Percentiles rank a stretch among this genome's conserved stretches.
Conservation (phyloP, 2,797 vertebrate species). For the Arctocebus calabarensis region DNA sequence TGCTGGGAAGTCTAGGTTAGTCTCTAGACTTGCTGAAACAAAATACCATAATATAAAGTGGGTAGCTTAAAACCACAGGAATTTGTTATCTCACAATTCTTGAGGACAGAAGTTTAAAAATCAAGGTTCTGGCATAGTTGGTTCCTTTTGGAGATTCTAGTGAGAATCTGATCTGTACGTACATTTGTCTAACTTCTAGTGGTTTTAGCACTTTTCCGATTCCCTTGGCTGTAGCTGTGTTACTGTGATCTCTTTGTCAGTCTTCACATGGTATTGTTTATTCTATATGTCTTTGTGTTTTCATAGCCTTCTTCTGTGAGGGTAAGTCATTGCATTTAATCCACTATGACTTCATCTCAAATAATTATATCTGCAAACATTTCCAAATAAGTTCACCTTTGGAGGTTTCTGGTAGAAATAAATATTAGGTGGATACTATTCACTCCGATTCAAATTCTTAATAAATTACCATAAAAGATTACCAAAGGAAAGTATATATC, state of each 20-base stretch:
- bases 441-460: not conserved
- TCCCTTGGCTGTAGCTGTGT: not conserved
- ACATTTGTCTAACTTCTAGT: not conserved
- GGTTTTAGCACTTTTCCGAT: not conserved
- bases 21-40: not conserved
- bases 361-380: not conserved
- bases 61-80: not conserved
- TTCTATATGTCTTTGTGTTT: not conserved
- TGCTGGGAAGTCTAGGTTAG: not conserved
- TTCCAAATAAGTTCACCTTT: not conserved
- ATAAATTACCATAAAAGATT: not conserved
- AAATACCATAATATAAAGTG: not conserved
- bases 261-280: not conserved
- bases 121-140: not conserved
- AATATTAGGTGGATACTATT: not conserved
- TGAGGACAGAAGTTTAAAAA: not conserved
- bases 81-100: not conserved
- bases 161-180: not conserved
- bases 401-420: not conserved
- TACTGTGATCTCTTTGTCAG: not conserved
- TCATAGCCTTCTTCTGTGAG: not conserved
- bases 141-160: not conserved
- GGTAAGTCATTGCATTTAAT: not conserved
- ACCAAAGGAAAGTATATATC: not conserved
- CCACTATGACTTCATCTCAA: not conserved